Conservation (phyloP, 2,113 vertebrate species). For the Columba janthina region DNA sequence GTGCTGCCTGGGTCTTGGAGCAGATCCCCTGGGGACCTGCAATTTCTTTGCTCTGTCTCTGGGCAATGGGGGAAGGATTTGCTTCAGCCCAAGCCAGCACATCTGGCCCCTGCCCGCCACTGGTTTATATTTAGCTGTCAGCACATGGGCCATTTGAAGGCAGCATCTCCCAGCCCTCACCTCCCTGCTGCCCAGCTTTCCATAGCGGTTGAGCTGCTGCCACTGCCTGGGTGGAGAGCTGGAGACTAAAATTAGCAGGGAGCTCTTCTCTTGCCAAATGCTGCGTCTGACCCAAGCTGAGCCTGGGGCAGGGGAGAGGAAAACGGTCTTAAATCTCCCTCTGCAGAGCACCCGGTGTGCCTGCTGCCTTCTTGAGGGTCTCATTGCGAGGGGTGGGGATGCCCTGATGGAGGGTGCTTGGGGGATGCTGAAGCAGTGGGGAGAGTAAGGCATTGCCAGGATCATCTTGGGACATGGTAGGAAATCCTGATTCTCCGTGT, state of each 20-base stretch:
- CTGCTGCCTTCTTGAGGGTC: neutral
- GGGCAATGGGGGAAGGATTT: neutral
- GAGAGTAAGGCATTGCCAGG: neutral
- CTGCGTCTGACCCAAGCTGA: slow-evolving; percentile 20
- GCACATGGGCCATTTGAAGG: neutral
- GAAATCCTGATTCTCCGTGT: neutral
- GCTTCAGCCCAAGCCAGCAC: neutral
- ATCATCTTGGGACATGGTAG: rapidly evolving
- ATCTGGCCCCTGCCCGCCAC: neutral
- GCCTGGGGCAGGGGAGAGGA: neutral
- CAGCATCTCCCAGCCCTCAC: slow-evolving; percentile 47
- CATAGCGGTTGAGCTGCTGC: slow-evolving; percentile 22
- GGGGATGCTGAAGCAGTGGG: neutral
- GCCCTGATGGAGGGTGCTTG: rapidly evolving
- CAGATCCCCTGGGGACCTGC: neutral
- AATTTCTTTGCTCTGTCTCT: neutral
- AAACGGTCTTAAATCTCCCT: neutral
- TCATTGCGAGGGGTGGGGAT: neutral
- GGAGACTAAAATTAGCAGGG: slow-evolving; percentile 75
- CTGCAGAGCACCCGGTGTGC: neutral
- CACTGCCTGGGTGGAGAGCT: slow-evolving; percentile 67
- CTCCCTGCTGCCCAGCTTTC: slow-evolving; percentile 46
- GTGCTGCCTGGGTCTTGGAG: rapidly evolving
- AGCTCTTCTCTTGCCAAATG: slow-evolving; percentile 57
- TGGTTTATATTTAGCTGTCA: neutral